Evolutionary conservation across 2,797 vertebrate genomes (phyloP).

Genomic region (Diceros bicornis): DNA sequence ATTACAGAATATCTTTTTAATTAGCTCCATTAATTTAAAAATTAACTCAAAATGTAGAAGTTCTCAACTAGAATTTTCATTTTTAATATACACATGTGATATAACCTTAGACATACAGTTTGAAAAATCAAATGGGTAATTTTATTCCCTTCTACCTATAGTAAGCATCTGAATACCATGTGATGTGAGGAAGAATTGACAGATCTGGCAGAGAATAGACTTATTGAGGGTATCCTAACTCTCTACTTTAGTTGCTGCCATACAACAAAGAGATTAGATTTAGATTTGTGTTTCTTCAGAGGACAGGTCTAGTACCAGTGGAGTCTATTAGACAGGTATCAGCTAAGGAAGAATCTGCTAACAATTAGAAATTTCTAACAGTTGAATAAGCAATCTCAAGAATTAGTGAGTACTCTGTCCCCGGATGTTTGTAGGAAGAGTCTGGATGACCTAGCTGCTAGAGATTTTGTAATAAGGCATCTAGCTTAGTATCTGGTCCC

Average conservation of each 20-base stretch:
- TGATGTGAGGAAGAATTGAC: constrained; percentile 32
- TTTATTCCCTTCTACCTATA: background rate
- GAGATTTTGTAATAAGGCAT: background rate
- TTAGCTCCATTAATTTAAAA: constrained; percentile 39
- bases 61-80: background rate
- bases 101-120: background rate
- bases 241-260: constrained; percentile 32
- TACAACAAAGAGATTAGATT: background rate
- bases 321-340: background rate
- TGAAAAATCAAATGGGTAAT: constrained; percentile 34
- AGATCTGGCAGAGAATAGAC: background rate
- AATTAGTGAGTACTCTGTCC: background rate
- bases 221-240: background rate
- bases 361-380: background rate
- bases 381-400: background rate
- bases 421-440: background rate
- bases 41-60: constrained; percentile 13
- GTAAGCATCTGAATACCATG: background rate
- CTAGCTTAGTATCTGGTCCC: background rate
- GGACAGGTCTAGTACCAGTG: background rate
- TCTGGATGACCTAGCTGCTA: background rate
- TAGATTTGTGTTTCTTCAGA: constrained; percentile 25
- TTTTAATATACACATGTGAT: background rate
- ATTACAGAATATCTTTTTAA: constrained; percentile 51
- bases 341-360: background rate